phyloP scores from a whole-genome alignment of 2,797 vertebrate species.

The Coluber constrictor region DNA sequence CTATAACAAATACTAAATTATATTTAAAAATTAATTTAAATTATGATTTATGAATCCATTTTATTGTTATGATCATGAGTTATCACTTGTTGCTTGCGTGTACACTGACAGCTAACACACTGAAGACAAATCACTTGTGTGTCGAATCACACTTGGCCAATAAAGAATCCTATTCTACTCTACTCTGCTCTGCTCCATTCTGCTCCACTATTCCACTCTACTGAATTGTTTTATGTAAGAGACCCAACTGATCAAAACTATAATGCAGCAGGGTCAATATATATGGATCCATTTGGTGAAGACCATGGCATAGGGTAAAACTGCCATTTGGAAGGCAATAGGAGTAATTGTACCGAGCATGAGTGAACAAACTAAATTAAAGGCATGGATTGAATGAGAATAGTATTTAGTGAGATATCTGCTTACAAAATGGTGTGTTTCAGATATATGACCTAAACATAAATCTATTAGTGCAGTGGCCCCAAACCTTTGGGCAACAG shows the following conservation, averaged over 20 bases:
- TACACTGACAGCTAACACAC: neutral
- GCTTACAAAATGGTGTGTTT: neutral
- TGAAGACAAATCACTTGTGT: neutral
- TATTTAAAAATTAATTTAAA: neutral
- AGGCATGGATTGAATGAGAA: neutral
- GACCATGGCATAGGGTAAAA: neutral
- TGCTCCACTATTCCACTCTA: too few relatives aligned
- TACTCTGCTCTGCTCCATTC: neutral
- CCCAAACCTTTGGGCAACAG: too few relatives aligned
- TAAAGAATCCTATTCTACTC: neutral
- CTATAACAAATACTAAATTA: neutral
- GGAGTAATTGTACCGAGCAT: neutral
- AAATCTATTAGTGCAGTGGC: neutral
- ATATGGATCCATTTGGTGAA: neutral
- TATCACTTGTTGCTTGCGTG: too few relatives aligned
- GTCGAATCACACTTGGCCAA: neutral
- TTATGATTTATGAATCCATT: too few relatives aligned
- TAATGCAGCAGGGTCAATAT: neutral
- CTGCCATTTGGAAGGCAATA: neutral
- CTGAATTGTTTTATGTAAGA: neutral
- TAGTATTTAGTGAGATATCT: neutral
- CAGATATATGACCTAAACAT: neutral
- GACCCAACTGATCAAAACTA: neutral
- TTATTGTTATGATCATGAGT: too few relatives aligned
- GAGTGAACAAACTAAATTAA: neutral